Conservation (phyloP, 2,797 vertebrate species). For the Thunnus albacares region DNA sequence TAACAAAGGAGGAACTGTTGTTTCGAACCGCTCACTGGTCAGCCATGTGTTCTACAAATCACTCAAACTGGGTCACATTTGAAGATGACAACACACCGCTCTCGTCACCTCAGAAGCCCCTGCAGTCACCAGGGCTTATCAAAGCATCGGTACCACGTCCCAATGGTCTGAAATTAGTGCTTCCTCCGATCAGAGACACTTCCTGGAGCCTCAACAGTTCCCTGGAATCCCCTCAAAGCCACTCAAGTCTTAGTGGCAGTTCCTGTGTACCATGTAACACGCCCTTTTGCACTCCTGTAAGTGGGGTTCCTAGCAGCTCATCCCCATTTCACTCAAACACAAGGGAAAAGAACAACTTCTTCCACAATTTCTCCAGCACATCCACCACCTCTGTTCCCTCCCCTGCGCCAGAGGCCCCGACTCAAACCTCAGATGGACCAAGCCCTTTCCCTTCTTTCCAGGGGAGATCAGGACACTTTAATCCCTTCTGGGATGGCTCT, state of each 20-base stretch:
- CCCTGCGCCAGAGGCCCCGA: constrained; percentile 61
- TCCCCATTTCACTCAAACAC: constrained; percentile 83
- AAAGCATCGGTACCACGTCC: constrained; percentile 88
- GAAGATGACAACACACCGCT: constrained; percentile 92
- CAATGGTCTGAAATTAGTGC: constrained; percentile 92
- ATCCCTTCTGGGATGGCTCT: constrained; percentile 92
- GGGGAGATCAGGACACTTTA: constrained; percentile 90
- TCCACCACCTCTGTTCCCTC: constrained; percentile 67
- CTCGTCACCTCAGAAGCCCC: constrained; percentile 87
- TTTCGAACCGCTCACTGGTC: constrained; percentile 26
- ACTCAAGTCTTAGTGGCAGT: constrained; percentile 86
- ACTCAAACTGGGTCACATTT: constrained; percentile 97
- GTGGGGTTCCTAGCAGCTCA: constrained; percentile 82
- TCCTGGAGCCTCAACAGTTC: constrained; percentile 87
- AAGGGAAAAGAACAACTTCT: constrained; percentile 81
- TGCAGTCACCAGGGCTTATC: constrained; percentile 72
- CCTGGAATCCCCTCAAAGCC: constrained; percentile 89
- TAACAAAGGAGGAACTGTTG: constrained; percentile 50
- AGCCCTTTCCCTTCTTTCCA: constrained; percentile 84
- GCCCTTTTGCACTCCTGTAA: constrained; percentile 92
- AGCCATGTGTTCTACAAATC: constrained; percentile 94
- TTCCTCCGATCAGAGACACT: constrained; percentile 87
- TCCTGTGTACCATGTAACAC: constrained; percentile 93
- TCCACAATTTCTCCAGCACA: constrained; percentile 73
- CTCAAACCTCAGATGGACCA: constrained; percentile 70